Conservation (phyloP, 1,140 invertebrate species). For the Phymorhynchus buccinoides region DNA sequence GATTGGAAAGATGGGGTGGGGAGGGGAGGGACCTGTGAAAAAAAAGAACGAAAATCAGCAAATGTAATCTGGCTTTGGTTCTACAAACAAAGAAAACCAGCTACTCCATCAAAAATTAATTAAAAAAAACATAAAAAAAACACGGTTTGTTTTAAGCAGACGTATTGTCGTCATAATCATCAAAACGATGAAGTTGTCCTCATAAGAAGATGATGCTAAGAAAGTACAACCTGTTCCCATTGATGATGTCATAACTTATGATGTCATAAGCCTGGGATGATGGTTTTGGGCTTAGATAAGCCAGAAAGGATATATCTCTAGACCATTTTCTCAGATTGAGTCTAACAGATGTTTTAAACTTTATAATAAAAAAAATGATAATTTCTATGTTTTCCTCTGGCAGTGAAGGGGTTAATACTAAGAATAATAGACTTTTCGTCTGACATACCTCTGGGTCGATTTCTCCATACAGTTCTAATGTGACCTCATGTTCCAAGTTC, state of each 20-base stretch:
- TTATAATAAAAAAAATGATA: background rate
- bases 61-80: background rate
- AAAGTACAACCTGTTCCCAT: background rate
- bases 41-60: no score
- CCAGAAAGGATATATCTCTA: no score
- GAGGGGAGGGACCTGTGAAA: no score
- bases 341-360: background rate
- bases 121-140: no score
- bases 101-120: no score
- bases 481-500: slow-evolving; percentile 87
- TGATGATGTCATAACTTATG: no score
- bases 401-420: no score
- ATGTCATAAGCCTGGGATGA: background rate
- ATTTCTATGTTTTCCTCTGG: background rate
- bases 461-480: slow-evolving; percentile 86
- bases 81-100: no score
- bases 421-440: background rate
- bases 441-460: slow-evolving; percentile 84
- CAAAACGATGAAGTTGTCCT: no score
- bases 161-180: background rate
- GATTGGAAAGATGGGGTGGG: no score
- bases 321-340: background rate
- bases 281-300: background rate
- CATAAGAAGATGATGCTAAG: background rate
- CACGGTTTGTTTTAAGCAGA: background rate